Conservation (phyloP, 1,140 invertebrate genomes). For the Brachionus angularis region DNA sequence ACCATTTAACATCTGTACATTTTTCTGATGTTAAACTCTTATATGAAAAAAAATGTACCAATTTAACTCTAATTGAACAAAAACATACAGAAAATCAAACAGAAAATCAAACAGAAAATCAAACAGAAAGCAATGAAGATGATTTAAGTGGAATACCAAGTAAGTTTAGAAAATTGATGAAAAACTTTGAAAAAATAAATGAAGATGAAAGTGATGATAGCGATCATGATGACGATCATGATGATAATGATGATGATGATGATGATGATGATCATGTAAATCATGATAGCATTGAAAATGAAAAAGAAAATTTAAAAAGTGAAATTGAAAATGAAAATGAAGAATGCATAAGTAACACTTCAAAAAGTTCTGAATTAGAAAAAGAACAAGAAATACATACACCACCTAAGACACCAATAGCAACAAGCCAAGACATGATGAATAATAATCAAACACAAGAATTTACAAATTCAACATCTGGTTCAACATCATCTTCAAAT, state of each 20-base stretch:
- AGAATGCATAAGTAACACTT: neutral
- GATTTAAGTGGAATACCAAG: slow-evolving; percentile 8
- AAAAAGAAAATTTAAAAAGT: too few relatives aligned
- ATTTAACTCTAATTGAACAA: neutral
- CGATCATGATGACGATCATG: too few relatives aligned
- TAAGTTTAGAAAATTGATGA: slow-evolving; percentile 22
- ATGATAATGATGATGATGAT: too few relatives aligned
- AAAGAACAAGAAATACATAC: slow-evolving; percentile 39
- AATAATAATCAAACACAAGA: too few relatives aligned
- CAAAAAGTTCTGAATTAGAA: slow-evolving; percentile 16
- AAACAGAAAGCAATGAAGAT: neutral
- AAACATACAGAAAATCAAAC: neutral
- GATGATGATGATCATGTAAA: too few relatives aligned
- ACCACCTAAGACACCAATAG: slow-evolving; percentile 21
- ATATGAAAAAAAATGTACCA: slow-evolving; percentile 34
- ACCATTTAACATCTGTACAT: slow-evolving; percentile 35
- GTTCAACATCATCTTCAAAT: too few relatives aligned
- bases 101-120: neutral
- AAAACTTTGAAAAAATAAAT: slow-evolving; percentile 3
- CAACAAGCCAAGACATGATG: too few relatives aligned
- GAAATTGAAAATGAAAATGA: too few relatives aligned
- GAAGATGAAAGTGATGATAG: too few relatives aligned
- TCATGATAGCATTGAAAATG: too few relatives aligned
- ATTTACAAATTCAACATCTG: too few relatives aligned
- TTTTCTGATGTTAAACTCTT: slow-evolving; percentile 34